phyloP scores from a whole-genome alignment of 2,797 vertebrate genomes.

The Anguilla marmorata region DNA sequence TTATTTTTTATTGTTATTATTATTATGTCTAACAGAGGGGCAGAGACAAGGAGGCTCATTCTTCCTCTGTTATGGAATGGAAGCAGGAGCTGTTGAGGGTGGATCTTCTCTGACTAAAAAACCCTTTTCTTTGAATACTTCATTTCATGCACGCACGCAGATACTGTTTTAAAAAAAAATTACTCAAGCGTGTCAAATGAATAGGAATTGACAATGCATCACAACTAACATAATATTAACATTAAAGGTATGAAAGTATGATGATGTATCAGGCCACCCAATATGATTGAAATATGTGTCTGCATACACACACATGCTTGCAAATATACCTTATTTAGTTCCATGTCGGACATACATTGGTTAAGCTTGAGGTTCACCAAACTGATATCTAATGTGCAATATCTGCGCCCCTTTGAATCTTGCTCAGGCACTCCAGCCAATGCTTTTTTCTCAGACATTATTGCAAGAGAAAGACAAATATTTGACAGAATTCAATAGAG shows the following conservation, averaged over 20 bases:
- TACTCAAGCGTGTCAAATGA: neutral
- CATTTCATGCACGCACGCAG: neutral
- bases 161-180: neutral
- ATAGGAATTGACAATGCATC: neutral
- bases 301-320: neutral
- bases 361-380: neutral
- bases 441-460: conserved; percentile 35
- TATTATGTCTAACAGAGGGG: neutral
- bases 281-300: neutral
- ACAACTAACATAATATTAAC: neutral
- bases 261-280: neutral
- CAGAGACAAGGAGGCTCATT: conserved; percentile 28
- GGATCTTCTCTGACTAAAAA: conserved; percentile 21
- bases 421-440: neutral
- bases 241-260: neutral
- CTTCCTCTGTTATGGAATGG: conserved; percentile 21
- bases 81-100: conserved; percentile 41
- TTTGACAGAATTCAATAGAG: conserved; percentile 48
- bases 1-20: neutral
- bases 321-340: neutral
- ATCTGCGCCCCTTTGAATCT: neutral
- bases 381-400: neutral
- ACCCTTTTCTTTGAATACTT: neutral
- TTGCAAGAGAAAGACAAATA: conserved; percentile 51
- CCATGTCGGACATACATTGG: neutral